Conservation (phyloP, 2,113 vertebrate genomes). For the Myrmecobius fasciatus region DNA sequence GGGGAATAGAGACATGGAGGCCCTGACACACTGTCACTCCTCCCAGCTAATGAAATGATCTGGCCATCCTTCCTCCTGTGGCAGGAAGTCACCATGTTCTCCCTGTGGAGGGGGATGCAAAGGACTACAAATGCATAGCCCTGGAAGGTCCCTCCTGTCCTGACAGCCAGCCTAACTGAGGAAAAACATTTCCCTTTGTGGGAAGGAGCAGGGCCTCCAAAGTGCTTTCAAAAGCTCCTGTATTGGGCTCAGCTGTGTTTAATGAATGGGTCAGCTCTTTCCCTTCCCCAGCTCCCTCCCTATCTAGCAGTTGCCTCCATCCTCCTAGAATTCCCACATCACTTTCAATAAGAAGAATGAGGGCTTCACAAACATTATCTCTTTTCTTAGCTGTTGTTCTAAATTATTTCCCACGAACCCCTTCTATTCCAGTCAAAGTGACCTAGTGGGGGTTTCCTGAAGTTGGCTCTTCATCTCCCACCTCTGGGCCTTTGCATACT, state of each 20-base stretch:
- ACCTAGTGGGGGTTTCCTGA: neutral
- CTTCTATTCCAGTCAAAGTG: neutral
- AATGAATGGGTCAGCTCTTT: neutral
- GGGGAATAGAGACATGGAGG: neutral
- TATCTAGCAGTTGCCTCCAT: too few relatives aligned
- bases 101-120: neutral
- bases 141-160: neutral
- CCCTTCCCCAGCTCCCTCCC: too few relatives aligned
- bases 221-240: neutral
- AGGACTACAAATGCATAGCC: neutral
- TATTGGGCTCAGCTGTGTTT: neutral
- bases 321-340: too few relatives aligned
- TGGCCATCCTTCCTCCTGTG: neutral
- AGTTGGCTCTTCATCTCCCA: neutral
- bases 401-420: too few relatives aligned
- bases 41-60: neutral
- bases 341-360: too few relatives aligned
- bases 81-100: neutral
- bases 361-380: too few relatives aligned
- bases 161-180: neutral
- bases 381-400: too few relatives aligned
- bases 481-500: neutral
- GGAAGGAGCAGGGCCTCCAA: neutral
- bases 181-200: neutral
- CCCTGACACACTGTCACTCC: accelerated